Evolutionary conservation across 2,797 vertebrate species (phyloP), one percentile per base, ranked within the genome.

Genomic region (Sebastes alutus): DNA sequence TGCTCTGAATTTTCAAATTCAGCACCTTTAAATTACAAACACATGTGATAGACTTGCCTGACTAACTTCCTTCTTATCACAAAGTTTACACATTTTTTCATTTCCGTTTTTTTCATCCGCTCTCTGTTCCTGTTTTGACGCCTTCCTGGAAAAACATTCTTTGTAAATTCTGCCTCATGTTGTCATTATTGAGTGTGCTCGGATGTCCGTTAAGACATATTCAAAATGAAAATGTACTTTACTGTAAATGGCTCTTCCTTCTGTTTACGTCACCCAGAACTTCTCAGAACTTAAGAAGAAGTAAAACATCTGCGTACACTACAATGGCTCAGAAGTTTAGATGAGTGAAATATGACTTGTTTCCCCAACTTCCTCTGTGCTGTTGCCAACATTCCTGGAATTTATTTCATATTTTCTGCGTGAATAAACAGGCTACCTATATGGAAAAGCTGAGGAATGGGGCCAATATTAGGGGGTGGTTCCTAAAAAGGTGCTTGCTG

Each of bases 211-310:
- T 54, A 35, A 22, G 2, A 54, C 46, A 20, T 49, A 49, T 49
- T 49, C 0, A 49, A 49, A 49, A 49, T 2, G 27, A 35, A 49
- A 32, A 20, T 14, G 14, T 0, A 11, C 20, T 18, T 7, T 25
- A 12, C 3, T 23, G 27, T 59, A 23, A 64, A 54, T 8, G 7
- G 14, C 2, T 0, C 94, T n/a, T 1, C 95, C 95, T 12, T 86
- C 83, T 14, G 97, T 97, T 90, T 97, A 96, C 91, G 96, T 97
- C 86, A 97, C 97, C 59, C 97, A 96, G 87, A 97, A 96, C 3
- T 97, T 97, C 90, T 97, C 90, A 0, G 87, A 97, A 97, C 80
- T 97, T 95, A 60, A 94, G 69, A 95, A 96, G 87, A 98, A 96
- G 90, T 95, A 96, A 71, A 95, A 92, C 62, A 95, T 97, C 11